Evolutionary conservation across 1,140 invertebrate genomes (phyloP).

Genomic region (Lordiphosa clarofinis): DNA sequence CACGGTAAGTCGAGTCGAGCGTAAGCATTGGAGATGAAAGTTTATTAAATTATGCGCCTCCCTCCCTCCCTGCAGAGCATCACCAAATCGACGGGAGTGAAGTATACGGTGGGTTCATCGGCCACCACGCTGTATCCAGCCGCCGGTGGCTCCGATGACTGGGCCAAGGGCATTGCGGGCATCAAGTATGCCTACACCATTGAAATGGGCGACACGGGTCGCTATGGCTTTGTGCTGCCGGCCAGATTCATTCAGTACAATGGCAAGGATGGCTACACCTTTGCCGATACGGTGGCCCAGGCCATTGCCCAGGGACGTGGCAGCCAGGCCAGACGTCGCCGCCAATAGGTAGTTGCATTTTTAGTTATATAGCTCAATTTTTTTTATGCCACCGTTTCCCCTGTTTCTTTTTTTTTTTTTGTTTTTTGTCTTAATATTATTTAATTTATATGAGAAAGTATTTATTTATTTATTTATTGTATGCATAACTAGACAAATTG

Average conservation of each 20-base stretch:
- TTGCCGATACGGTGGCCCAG: constrained; percentile 87
- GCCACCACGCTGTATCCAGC: constrained; percentile 89
- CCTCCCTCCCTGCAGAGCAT: constrained; percentile 82
- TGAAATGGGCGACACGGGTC: constrained; percentile 93
- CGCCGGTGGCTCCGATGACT: constrained; percentile 93
- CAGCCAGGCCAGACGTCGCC: constrained; percentile 45
- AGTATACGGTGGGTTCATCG: constrained; percentile 88
- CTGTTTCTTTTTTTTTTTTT: constrained; percentile 27
- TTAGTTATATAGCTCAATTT: constrained; percentile 44
- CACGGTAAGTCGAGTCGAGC: constrained; percentile 71
- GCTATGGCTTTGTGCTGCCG: constrained; percentile 93
- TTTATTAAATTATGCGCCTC: not conserved
- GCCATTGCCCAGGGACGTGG: constrained; percentile 64
- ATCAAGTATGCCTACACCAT: constrained; percentile 95
- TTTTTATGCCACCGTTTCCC: not conserved
- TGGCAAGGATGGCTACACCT: constrained; percentile 91
- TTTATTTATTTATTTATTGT: constrained; percentile 76
- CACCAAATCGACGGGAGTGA: constrained; percentile 82
- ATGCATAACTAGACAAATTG: constrained; percentile 72
- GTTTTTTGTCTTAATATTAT: constrained; percentile 41
- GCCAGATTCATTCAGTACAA: constrained; percentile 89
- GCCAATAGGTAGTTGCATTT: constrained; percentile 22
- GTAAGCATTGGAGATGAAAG: not conserved
- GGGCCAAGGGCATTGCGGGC: constrained; percentile 90
- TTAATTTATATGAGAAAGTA: constrained; percentile 53